phyloP scores from a whole-genome alignment of 2,113 vertebrate species.

The Chaetorhynchus papuensis region DNA sequence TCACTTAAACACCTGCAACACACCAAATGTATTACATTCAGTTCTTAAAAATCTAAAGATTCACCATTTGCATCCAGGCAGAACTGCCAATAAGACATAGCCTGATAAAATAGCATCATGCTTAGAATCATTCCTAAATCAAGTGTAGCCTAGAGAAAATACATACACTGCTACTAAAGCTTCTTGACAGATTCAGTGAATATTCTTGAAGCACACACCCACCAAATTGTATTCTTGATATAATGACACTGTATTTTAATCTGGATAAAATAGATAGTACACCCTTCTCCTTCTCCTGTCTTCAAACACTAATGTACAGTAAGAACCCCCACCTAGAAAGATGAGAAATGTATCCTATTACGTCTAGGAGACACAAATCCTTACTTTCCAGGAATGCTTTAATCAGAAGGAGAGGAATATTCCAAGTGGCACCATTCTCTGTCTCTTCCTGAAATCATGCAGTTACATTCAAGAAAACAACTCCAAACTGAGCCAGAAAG shows the following conservation, averaged over 20 bases:
- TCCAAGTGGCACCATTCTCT: not conserved
- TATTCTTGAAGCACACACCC: not conserved
- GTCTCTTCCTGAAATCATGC: not conserved
- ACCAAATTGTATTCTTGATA: not conserved
- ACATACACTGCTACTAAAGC: not conserved
- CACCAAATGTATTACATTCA: not conserved
- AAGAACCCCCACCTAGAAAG: not conserved
- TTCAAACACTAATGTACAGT: not conserved
- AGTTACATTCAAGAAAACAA: not conserved
- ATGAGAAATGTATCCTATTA: not conserved
- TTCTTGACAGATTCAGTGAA: not conserved
- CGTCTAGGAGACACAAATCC: not conserved
- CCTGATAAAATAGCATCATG: not conserved
- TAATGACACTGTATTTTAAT: not conserved
- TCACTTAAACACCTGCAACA: not conserved
- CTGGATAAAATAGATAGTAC: not conserved
- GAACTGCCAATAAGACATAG: rapidly evolving
- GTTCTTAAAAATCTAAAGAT: not conserved
- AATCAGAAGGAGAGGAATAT: not conserved
- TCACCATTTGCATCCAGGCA: not conserved
- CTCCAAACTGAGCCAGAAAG: not conserved
- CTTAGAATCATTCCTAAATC: not conserved
- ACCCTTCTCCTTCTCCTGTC: not conserved
- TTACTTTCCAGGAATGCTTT: constrained; percentile 37
- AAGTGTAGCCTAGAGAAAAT: not conserved